phyloP scores from a whole-genome alignment of 2,797 vertebrate genomes.

The Neosilurus hyrtlii region DNA sequence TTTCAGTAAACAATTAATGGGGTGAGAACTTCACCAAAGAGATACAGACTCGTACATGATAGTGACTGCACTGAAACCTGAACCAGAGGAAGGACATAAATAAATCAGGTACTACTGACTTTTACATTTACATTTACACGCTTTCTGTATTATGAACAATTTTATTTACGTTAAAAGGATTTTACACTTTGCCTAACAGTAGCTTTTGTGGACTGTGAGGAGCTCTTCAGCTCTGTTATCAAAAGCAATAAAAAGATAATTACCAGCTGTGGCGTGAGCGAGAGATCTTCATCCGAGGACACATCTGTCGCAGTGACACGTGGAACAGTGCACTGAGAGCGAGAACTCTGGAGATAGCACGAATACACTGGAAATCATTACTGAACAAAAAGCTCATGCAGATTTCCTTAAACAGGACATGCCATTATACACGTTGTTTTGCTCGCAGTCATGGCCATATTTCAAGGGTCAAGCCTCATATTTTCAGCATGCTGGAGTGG shows the following conservation, averaged over 20 bases:
- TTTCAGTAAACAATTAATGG: conserved; percentile 1
- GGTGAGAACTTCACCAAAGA: background rate
- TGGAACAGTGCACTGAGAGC: conserved; percentile 62
- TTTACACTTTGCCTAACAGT: background rate
- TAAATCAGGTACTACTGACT: background rate
- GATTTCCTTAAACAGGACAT: background rate
- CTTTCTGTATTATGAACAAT: background rate
- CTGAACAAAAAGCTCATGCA: background rate
- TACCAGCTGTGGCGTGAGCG: conserved; percentile 80
- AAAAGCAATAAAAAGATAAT: background rate
- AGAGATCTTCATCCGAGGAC: conserved; percentile 75
- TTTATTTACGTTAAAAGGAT: background rate
- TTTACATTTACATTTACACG: background rate
- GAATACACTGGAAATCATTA: conserved; percentile 15
- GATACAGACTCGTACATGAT: background rate
- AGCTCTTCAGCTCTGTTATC: background rate
- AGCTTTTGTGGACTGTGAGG: background rate
- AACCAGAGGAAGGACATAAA: background rate
- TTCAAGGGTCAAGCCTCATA: too few relatives aligned
- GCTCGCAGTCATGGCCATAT: too few relatives aligned
- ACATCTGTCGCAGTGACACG: conserved; percentile 27
- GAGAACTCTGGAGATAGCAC: conserved; percentile 55
- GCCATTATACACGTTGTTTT: too few relatives aligned
- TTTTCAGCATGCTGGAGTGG: too few relatives aligned
- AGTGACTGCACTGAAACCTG: background rate